Percentiles rank a stretch among this genome's conserved stretches.
Evolutionary conservation across 1,140 invertebrate species (phyloP).

Genomic region (Paralvinella palmiformis): DNA sequence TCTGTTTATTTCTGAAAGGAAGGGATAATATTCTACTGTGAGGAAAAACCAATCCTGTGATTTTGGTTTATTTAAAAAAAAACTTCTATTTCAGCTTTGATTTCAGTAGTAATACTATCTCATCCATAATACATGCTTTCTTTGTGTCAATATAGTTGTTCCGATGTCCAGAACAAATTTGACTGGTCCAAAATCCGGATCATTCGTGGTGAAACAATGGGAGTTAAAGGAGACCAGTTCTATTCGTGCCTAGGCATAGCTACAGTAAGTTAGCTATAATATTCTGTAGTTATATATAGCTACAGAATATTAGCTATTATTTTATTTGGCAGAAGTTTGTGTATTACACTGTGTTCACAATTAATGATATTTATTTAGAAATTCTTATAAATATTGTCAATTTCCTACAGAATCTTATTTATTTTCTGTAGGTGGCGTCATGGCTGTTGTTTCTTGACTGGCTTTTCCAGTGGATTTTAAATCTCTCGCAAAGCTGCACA

Average conservation of each 20-base stretch:
- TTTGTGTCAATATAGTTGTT: slow-evolving; percentile 12
- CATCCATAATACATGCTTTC: background rate
- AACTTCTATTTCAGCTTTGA: background rate
- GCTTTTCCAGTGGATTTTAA: slow-evolving; percentile 14
- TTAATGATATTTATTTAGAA: background rate
- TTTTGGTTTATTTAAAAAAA: background rate
- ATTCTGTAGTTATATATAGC: too few relatives aligned
- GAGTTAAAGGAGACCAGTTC: slow-evolving; percentile 16
- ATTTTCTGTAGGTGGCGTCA: slow-evolving; percentile 12
- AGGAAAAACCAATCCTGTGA: background rate
- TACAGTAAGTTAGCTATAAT: too few relatives aligned
- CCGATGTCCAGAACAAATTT: background rate
- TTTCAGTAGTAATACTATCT: background rate
- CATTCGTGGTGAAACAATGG: slow-evolving; percentile 2
- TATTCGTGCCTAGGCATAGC: slow-evolving; percentile 9
- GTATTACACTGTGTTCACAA: too few relatives aligned
- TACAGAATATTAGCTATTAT: too few relatives aligned
- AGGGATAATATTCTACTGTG: background rate
- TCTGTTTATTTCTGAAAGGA: background rate
- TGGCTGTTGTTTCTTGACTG: slow-evolving; percentile 17
- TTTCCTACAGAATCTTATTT: too few relatives aligned
- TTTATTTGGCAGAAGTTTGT: too few relatives aligned
- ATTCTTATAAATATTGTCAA: too few relatives aligned
- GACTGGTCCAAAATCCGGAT: slow-evolving; percentile 15
- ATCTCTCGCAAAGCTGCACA: slow-evolving; percentile 8